A percentile compares a stretch with the other conserved stretches of the same genome.
Evolutionary conservation across 2,113 vertebrate species (phyloP).

Genomic region (Misgurnus mizolepis): DNA sequence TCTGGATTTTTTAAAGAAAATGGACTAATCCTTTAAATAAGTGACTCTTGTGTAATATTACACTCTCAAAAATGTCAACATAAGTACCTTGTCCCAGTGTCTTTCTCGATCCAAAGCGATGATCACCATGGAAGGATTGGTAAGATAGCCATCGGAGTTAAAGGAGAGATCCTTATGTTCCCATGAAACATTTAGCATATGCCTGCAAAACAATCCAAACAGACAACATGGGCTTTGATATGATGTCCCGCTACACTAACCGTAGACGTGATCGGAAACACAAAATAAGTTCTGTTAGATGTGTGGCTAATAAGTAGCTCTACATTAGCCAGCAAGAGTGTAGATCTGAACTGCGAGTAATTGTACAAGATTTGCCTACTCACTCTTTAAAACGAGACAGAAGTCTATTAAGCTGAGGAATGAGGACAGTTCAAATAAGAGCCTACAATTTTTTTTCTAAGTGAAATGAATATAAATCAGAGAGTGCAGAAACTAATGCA

Average conservation of each 20-base stretch:
- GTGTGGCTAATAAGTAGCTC: background rate
- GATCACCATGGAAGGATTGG: slow-evolving; percentile 91
- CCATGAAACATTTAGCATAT: slow-evolving; percentile 95
- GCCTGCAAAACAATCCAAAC: slow-evolving; percentile 69
- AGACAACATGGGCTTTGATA: background rate
- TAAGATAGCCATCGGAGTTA: slow-evolving; percentile 89
- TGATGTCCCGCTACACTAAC: background rate
- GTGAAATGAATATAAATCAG: slow-evolving; percentile 32
- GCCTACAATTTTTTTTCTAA: background rate
- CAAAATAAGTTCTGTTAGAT: background rate
- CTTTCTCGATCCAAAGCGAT: slow-evolving; percentile 90
- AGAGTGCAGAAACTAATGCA: slow-evolving; percentile 22
- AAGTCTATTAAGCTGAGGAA: slow-evolving; percentile 9
- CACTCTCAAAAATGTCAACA: no score
- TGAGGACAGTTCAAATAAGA: slow-evolving; percentile 19
- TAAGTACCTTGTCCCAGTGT: slow-evolving; percentile 93
- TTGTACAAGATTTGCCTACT: background rate
- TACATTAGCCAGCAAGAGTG: slow-evolving; percentile 13
- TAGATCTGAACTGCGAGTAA: background rate
- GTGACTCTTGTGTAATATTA: no score
- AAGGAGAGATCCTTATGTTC: slow-evolving; percentile 92
- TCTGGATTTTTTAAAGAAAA: no score
- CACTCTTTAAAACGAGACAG: slow-evolving; percentile 45
- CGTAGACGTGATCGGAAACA: background rate
- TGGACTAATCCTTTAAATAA: no score